Percentiles rank a stretch among this genome's conserved stretches.
phyloP scores from a whole-genome alignment of 1,140 invertebrate species.

The Maconellicoccus hirsutus region DNA sequence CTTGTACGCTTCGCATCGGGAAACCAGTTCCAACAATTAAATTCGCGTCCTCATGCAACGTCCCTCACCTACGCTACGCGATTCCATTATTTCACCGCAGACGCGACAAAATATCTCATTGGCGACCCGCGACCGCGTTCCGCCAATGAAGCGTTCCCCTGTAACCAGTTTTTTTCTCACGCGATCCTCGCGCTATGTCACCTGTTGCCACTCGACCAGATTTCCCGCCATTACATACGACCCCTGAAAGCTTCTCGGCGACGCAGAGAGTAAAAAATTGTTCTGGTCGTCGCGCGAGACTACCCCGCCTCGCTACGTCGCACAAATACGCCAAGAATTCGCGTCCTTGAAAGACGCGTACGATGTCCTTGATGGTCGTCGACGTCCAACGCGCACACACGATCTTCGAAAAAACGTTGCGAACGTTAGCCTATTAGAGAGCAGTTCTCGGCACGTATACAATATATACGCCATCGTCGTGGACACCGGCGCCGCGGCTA shows the following conservation, averaged over 20 bases:
- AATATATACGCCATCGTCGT: too few species aligned
- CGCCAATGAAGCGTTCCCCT: neutral
- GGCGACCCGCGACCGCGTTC: slow-evolving; percentile 19
- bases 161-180: slow-evolving; percentile 4
- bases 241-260: too few species aligned
- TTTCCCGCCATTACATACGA: neutral
- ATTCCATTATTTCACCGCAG: too few species aligned
- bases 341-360: slow-evolving; percentile 16
- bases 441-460: neutral
- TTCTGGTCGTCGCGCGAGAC: neutral
- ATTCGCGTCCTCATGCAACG: neutral
- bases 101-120: slow-evolving; percentile 22
- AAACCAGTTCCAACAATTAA: neutral
- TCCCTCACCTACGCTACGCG: neutral
- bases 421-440: neutral
- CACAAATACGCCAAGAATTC: slow-evolving; percentile 15
- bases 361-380: neutral
- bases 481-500: neutral
- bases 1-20: too few species aligned
- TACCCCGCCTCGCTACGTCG: too few species aligned
- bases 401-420: neutral
- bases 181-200: neutral
- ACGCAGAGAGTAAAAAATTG: slow-evolving; percentile 30
- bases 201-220: neutral
- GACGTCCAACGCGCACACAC: neutral